phyloP scores from a whole-genome alignment of 92 coral and sea anemone species.

The Parazoanthus darwini region DNA sequence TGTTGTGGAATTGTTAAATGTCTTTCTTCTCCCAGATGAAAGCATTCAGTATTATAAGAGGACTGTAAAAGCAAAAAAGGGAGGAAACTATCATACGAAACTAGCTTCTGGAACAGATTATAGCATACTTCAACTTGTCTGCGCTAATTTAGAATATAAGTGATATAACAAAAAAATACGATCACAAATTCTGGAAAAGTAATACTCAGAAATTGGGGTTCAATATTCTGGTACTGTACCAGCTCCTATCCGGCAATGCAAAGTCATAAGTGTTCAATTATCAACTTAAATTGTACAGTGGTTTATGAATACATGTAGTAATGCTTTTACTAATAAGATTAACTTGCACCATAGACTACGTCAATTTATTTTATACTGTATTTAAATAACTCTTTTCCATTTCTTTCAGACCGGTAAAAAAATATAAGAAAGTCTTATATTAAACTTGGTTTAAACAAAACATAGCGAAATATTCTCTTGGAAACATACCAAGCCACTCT shows the following conservation, averaged over 20 bases:
- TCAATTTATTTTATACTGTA: too few relatives aligned
- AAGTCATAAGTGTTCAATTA: too few relatives aligned
- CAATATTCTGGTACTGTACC: neutral
- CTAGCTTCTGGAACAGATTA: too few relatives aligned
- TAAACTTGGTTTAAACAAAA: too few relatives aligned
- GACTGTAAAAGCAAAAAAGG: neutral
- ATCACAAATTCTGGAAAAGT: neutral
- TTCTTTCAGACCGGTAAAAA: neutral
- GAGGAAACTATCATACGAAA: too few relatives aligned
- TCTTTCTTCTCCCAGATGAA: neutral
- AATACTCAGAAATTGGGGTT: neutral
- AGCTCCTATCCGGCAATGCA: neutral
- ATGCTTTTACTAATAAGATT: neutral
- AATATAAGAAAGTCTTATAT: neutral
- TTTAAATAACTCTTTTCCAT: neutral
- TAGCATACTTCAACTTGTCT: too few relatives aligned
- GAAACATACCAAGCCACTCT: too few relatives aligned
- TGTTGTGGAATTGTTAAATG: neutral
- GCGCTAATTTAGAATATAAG: neutral
- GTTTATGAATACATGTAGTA: too few relatives aligned
- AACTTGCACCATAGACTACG: neutral
- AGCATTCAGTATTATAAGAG: neutral
- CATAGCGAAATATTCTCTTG: neutral
- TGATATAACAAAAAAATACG: too few relatives aligned
- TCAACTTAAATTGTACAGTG: neutral